Base-by-base conservation (phyloP, 2,797 vertebrate genomes). In the Peromyscus attwateri region DNA sequence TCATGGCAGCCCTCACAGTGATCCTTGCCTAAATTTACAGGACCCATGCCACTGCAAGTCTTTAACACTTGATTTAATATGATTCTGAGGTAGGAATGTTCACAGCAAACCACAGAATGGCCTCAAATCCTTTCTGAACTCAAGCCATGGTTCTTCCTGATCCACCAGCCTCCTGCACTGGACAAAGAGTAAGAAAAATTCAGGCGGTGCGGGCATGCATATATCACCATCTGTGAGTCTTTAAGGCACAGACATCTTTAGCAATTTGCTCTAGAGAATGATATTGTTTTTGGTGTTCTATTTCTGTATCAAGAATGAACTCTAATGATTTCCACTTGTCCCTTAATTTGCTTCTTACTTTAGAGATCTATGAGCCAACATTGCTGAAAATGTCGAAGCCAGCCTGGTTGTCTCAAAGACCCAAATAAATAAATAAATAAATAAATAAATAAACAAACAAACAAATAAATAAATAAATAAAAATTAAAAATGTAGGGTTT, bases 91-190 rank as follows among this genome's bases (percentile, higher is more conserved):
- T 87, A 23, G 19, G 37, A 60, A 62, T 66, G 4, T 43, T 64
- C 80, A 90, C 10, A 80, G 80, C 79, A 70, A 31, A 49, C 7
- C 2, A 92, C 7, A 94, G 46, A 43, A 12, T n/a, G 75, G 62
- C 52, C 60, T 87, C n/a, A 93, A 66, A 57, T 82, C n/a, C 21
- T 82, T 49, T 91, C 23, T 82, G 66, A 77, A 79, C 14, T 91
- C 73, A 92, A 89, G 5, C 6, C 4, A 0, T 83, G 68, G 55
- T 75, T 91, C 62, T 83, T 95, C 31, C 31, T 49, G 46, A 68
- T 16, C 52, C 57, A 16, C 29, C 31, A 75, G 66, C 55, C 40
- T 46, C 52, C 34, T 70, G 1, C 6, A 17, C 34, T 7, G 13
- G 62, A 40, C 87, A 68, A 43, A 52, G 75, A 82, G 64, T 25